Conservation (phyloP, 2,113 vertebrate species). For the Copsychus sechellarum region DNA sequence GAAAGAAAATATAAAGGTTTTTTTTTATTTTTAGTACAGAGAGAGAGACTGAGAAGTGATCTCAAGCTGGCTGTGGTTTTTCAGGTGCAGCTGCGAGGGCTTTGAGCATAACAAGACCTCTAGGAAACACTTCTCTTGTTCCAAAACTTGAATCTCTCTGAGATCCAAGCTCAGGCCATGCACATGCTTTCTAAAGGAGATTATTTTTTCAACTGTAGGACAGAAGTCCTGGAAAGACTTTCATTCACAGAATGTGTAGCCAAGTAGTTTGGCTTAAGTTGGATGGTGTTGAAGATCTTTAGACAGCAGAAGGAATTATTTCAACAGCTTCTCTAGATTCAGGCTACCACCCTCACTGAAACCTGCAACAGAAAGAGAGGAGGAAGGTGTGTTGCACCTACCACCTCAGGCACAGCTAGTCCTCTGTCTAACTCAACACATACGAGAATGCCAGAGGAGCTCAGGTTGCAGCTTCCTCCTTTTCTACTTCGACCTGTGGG, state of each 20-base stretch:
- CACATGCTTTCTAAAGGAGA: constrained; percentile 12
- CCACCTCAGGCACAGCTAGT: not conserved
- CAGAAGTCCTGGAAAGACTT: constrained; percentile 20
- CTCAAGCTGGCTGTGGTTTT: constrained; percentile 12
- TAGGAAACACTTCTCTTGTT: constrained; percentile 31
- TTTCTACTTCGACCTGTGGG: not conserved
- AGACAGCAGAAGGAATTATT: not conserved
- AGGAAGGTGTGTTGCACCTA: not conserved
- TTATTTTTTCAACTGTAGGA: constrained; percentile 10
- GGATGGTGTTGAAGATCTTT: not conserved
- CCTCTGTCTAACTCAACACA: not conserved
- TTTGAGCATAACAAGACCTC: not conserved
- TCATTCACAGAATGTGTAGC: not conserved
- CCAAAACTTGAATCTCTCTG: not conserved
- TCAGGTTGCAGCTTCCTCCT: not conserved
- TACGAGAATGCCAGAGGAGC: not conserved
- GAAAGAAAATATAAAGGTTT: not conserved
- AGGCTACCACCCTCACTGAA: not conserved
- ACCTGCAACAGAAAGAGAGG: not conserved
- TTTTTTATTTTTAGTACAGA: not conserved
- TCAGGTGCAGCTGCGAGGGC: constrained; percentile 6
- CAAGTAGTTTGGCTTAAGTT: constrained; percentile 28
- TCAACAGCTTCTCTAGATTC: not conserved
- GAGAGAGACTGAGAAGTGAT: not conserved
- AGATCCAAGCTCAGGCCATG: not conserved